Conservation (phyloP, 2,113 vertebrate species). For the Leucopternis melanops region DNA sequence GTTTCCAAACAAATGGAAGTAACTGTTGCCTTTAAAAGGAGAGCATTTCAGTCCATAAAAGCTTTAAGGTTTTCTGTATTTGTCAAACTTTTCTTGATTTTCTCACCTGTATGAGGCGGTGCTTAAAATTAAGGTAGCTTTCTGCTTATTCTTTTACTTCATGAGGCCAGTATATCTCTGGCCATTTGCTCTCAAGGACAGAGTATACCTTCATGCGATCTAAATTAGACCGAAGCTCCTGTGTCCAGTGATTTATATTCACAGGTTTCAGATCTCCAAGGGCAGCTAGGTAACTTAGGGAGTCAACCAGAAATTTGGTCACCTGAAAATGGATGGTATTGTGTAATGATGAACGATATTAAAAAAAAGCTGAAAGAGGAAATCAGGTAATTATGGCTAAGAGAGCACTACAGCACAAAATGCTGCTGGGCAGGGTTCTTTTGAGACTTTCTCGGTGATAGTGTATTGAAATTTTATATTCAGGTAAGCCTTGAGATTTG, state of each 20-base stretch:
- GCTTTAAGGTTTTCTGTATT: background rate
- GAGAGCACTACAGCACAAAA: background rate
- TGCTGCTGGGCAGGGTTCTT: background rate
- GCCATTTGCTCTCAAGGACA: background rate
- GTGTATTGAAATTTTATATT: background rate
- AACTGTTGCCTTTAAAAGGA: background rate
- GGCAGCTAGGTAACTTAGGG: background rate
- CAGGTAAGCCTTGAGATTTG: background rate
- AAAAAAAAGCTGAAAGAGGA: background rate
- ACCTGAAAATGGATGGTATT: background rate
- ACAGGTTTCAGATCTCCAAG: slow-evolving; percentile 5
- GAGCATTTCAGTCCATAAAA: background rate
- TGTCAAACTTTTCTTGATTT: background rate
- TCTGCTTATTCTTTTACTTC: background rate
- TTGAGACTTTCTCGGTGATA: background rate
- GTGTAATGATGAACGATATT: background rate
- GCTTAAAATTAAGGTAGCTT: background rate
- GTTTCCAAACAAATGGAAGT: background rate
- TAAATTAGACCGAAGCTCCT: background rate
- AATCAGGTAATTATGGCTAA: background rate
- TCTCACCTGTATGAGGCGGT: background rate
- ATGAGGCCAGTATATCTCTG: background rate
- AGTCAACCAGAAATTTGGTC: background rate
- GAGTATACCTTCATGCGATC: background rate
- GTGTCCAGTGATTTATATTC: background rate